Evolutionary conservation across 2,888 invertebrate genomes (phyloP), one percentile per base, ranked within the genome.

Genomic region (Archips crataeganus): DNA sequence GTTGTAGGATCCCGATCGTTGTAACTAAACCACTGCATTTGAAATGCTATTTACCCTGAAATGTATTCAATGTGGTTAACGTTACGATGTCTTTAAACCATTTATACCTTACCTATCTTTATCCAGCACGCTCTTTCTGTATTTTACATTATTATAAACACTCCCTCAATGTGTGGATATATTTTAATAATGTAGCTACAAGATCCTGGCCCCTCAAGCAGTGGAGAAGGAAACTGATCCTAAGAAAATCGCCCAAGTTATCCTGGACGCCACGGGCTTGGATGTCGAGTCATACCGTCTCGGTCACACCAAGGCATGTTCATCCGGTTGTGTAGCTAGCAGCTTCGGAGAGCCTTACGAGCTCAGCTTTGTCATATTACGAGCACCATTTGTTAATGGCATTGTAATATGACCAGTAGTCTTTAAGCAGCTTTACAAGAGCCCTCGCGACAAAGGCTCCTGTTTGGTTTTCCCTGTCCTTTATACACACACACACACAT

Each of bases 261-360:
- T 99, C 94, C 96, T 98, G 95, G 97, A 97, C 74, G 95, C 96
- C 79, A 96, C 97, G 81, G 97, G 96, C 89, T 96, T 99, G 94
- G 98, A 97, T 92, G 95, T 96, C 81, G 99, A 99, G 94, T 97
- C 98, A 89, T 99, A 97, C 95, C 98, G 99, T 96, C 96, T 99
- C 93, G 99, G 99, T 96, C 98, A 98, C 95, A 99, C 99, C 95
- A 99, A 99, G 98, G 99, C 99, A 97, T 96, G 98, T 97, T 74
- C 65, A 69, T 74, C 59, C 68, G 60, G 70, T 70, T 74, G 69
- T 60, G 74, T 74, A 74, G 74, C 54, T 70, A 65, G 60, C 15
- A 51, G 68, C 69, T 61, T 61, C 66, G 34, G 39, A 80, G 69
- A 77, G 78, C 79, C 84, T 86, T 85, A 86, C 81, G 78, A 79